Evolutionary conservation across 2,113 vertebrate genomes (phyloP).

Genomic region (Megalops atlanticus): DNA sequence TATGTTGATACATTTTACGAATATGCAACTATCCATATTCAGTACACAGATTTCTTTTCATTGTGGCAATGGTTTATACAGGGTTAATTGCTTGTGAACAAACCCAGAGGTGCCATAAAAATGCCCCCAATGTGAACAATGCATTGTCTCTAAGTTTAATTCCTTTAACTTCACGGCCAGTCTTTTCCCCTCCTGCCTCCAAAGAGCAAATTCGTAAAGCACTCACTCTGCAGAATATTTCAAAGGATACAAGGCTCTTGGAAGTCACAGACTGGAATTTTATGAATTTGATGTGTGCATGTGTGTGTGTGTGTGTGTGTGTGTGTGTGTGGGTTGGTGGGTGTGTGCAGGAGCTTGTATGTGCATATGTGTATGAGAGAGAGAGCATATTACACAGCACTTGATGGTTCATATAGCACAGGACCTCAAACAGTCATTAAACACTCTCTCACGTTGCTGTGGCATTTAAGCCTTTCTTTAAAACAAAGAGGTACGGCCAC

Average conservation of each 20-base stretch:
- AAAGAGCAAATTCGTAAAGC: neutral
- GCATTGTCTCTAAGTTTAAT: neutral
- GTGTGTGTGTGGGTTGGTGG: neutral
- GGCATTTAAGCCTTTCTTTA: conserved; percentile 14
- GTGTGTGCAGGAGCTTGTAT: neutral
- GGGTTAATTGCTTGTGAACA: neutral
- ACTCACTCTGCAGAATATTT: neutral
- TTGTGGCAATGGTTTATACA: neutral
- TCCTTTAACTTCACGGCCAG: neutral
- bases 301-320: neutral
- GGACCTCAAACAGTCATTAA: conserved; percentile 8
- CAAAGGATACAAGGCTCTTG: neutral
- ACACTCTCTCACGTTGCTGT: conserved; percentile 32
- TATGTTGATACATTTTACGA: neutral
- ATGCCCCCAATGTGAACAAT: neutral
- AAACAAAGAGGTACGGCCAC: conserved; percentile 36
- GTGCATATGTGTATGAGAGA: neutral
- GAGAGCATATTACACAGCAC: neutral
- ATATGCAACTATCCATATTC: neutral
- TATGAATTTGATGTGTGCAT: neutral
- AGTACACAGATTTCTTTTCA: neutral
- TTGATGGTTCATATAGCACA: neutral
- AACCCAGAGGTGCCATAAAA: conserved; percentile 4
- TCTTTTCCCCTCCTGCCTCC: neutral
- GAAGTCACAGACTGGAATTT: conserved; percentile 16